Evolutionary conservation across 2,113 vertebrate species (phyloP), one percentile per base, ranked within the genome.

Genomic region (Malurus melanocephalus): DNA sequence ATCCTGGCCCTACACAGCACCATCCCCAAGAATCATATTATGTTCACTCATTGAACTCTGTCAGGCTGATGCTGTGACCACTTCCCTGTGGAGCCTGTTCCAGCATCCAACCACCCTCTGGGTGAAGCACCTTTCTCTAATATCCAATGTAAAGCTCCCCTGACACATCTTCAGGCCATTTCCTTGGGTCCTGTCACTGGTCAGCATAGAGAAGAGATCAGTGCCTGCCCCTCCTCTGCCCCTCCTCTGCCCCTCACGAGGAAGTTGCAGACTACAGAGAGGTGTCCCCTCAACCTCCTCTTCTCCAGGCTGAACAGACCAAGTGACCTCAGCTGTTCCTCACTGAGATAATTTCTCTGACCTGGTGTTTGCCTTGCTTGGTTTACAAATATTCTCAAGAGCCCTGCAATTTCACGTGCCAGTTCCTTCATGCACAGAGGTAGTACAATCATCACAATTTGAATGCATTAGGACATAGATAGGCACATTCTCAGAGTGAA

Each of bases 121-220:
- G 38, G 38, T 38, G 38, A 38, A 38, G 38, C 9, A 38, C 38
- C 38, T 38, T 38, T 38, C 38, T 38, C 38, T 38, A 38, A 38
- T 35, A 38, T 38, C 38, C 38, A 35, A 35, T 10, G 38, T 38
- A 11, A 38, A 38, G 38, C 12, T 60, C 8, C 12, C 7, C 6
- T 51, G 32, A 32, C 21, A 26, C 4, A 51, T 1, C 5, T 59
- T 26, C 32, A 51, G 2, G 13, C 9, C 21, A 35, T 57, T 57
- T 13, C 7, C 16, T 57, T 1, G 1, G 26, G 21, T 26, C 9
- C 7, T 66, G 61, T 22, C 35, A 4, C 4, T 1, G 1, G 30
- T 26, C 5, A 10, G 9, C 35, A 24, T 14, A 11, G 10, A 16
- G 28, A 28, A 40, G 22, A 40, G 5, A 42, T 19, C 33, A 23